phyloP scores from a whole-genome alignment of 2,888 invertebrate genomes.

The Panopea generosa region DNA sequence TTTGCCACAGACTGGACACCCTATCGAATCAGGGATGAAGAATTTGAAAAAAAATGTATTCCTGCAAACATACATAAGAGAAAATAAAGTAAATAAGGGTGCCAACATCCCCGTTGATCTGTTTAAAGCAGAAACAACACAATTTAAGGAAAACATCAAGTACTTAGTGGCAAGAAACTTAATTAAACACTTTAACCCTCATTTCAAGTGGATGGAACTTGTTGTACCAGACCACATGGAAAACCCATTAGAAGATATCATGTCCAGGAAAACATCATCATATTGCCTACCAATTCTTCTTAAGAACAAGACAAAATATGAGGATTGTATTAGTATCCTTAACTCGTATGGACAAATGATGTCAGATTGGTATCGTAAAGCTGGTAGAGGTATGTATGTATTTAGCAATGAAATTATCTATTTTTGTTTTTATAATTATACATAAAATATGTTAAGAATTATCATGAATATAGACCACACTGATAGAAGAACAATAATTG shows the following conservation, averaged over 20 bases:
- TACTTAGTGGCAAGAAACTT: slow-evolving; percentile 14
- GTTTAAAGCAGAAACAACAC: slow-evolving; percentile 1
- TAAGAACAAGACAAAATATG: slow-evolving; percentile 46
- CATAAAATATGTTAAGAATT: no score
- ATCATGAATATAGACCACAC: no score
- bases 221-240: slow-evolving; percentile 5
- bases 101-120: slow-evolving; percentile 1
- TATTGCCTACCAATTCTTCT: slow-evolving; percentile 29
- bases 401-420: no score
- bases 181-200: background rate
- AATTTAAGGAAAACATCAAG: slow-evolving; percentile 11
- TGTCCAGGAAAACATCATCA: slow-evolving; percentile 26
- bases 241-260: slow-evolving; percentile 4
- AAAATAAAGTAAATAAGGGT: background rate
- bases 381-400: slow-evolving; percentile 24
- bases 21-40: slow-evolving; percentile 6
- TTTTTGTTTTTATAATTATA: no score
- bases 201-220: slow-evolving; percentile 13
- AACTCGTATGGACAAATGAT: slow-evolving; percentile 8
- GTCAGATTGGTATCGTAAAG: slow-evolving; percentile 8
- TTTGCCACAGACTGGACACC: slow-evolving; percentile 37
- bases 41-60: slow-evolving; percentile 18
- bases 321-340: slow-evolving; percentile 37
- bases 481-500: no score
- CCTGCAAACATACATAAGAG: slow-evolving; percentile 1